Evolutionary conservation across 2,797 vertebrate species (phyloP), one percentile per base, ranked within the genome.

Genomic region (Brachymystax lenok): DNA sequence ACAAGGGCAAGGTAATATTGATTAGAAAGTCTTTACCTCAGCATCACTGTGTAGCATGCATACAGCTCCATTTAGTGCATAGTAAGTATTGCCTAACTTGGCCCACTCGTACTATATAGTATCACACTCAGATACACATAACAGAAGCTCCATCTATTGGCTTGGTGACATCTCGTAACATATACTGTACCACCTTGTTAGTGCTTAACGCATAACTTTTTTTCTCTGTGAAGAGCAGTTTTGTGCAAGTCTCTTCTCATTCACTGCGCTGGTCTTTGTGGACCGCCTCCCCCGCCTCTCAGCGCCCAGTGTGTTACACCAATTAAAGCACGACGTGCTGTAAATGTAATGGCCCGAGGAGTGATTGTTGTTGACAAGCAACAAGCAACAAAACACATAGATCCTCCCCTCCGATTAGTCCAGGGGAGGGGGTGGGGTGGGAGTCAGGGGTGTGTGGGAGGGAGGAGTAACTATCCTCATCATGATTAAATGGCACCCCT

Each of bases 361-460:
- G 93, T 96, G 96, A 98, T 98, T 99, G 97, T 98, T 98, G 97
- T 96, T 97, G 96, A 97, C 97, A 97, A 96, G 96, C 96, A 98
- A 97, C 97, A 97, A 96, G 96, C 96, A 98, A 98, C 97, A 98
- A 98, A 99, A 99, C 97, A 98, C 96, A 95, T 96, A 12, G 95
- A 95, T 96, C 97, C 97, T 96, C 98, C 98, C 97, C 96, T 97
- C 95, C 97, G 96, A 99, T 99, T 99, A 99, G 96, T 96, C 95
- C 94, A 94, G 94, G 94, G 95, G 95, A 95, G 96, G 96, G 94
- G 95, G 95, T 95, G 96, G 95, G 95, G 96, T 95, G 80, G 80
- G 67, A 28, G 33, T 46, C 40, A 69, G 35, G 77, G 77, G 82
- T 64, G 14, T 66, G 64, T 28, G 27, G 6, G 56, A 21, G 19